Base-by-base conservation (phyloP, 2,113 vertebrate genomes). In the Chionis minor region DNA sequence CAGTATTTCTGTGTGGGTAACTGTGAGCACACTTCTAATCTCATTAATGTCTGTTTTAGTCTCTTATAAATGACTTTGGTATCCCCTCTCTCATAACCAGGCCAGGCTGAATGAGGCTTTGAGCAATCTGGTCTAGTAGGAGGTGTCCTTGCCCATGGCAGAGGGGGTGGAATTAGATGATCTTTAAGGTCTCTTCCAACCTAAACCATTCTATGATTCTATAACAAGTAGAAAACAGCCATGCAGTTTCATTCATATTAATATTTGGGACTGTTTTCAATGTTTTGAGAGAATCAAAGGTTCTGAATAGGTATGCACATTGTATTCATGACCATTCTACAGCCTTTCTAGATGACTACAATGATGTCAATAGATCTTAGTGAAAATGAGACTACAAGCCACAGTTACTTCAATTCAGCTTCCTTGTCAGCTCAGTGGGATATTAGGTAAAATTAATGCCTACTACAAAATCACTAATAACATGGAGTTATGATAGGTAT, bases 371-470 rank as follows among this genome's bases (percentile, higher is more conserved):
- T 90, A 85, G 67, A 69, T 75, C 71, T 42, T 30, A 33, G 55
- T 51, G 81, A 79, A 82, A 90, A 89, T 33, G 55, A 87, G 79
- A 40, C 47, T 72, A 44, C 42, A 77, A 55, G 71, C 38, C 5
- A 10, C 28, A 44, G 71, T 51, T 83, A 70, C 33, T 95, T 92
- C 58, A 45, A 66, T 90, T 86, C 81, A 44, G 62, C 55, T 51
- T 78, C 59, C 54, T 70, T 92, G 63, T 56, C 90, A 89, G 65
- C 77, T 93, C 65, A 32, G 5, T 67, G 42, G 40, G 44, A 49
- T 77, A 92, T 69, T 73, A 73, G n/a, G 32, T 88, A 73, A 92
- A 95, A 94, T 90, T 67, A 84, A 73, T 94, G 65, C 49, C 54
- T 82, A 19, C 49, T 79, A 38, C 84, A 91, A 86, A 75, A 67